Conservation (phyloP, 2,113 vertebrate genomes). For the Xiphophorus maculatus region DNA sequence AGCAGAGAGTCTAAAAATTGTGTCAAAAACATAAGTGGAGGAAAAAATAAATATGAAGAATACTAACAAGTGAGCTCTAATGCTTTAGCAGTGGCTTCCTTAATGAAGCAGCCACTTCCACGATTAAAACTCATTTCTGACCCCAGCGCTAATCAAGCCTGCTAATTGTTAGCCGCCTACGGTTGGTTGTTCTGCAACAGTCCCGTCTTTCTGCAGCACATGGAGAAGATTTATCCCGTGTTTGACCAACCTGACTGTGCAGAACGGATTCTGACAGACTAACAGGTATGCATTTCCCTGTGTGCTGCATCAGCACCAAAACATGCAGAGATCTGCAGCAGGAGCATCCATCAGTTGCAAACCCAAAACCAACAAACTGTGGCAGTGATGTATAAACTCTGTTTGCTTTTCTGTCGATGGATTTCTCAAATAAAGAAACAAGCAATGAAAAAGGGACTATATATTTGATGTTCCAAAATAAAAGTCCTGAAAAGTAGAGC, state of each 20-base stretch:
- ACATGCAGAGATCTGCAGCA: not conserved
- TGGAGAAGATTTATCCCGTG: not conserved
- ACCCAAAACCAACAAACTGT: not conserved
- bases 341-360: not conserved
- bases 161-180: too few relatives aligned
- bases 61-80: not conserved
- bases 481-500: not conserved
- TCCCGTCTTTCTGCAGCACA: not conserved
- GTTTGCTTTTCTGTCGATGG: too few relatives aligned
- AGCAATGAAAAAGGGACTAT: not conserved
- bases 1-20: too few relatives aligned
- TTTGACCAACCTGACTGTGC: not conserved
- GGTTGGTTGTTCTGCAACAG: not conserved
- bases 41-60: not conserved
- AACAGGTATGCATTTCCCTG: not conserved
- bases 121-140: not conserved
- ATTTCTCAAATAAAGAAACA: not conserved
- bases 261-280: not conserved
- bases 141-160: not conserved
- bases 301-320: not conserved
- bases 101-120: not conserved
- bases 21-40: too few relatives aligned
- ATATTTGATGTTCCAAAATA: not conserved
- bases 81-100: not conserved
- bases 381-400: not conserved